Evolutionary conservation across 2,113 vertebrate genomes (phyloP), one percentile per base, ranked within the genome.

Genomic region (Trogon surrucura): DNA sequence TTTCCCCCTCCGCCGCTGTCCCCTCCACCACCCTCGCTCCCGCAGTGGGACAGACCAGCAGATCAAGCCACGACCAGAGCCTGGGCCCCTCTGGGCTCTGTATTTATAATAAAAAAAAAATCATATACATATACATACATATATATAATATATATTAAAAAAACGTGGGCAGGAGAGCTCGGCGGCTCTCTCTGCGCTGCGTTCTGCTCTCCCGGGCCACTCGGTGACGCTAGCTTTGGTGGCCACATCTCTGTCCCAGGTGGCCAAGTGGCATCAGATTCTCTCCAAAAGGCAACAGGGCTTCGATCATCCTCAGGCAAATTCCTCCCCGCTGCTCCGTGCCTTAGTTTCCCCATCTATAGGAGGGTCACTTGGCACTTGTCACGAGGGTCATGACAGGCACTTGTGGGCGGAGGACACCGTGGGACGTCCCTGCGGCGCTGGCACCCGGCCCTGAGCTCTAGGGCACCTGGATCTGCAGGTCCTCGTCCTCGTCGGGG

Each of bases 381-480:
- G 9, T 57, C 41, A 23, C 62, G 0, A 1, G 1, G 16, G 36
- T 0, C 36, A 36, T 9, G 3, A 72, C 36, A 16, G 4, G n/a
- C 60, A 41, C 45, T 25, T 10, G 67, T n/a, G 54, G 4, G 67
- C 71, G 84, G 62, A 77, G 32, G 16, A 44, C 0, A 3, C 22
- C 20, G 41, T 2, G 51, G 66, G 45, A 53, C 0, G 0, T 79
- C 51, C 53, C 62, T 1, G 3, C 0, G 0, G 34, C 0, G 34
- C 62, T 65, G 54, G 50, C 69, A 64, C 27, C 48, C 5, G 26
- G 27, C 53, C 8, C 48, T 20, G 18, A 84, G 67, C 47, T 56
- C 95, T 98, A 99, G 61, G 99, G 98, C 95, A 99, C 99, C 97
- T 99, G 99, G 67, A 99, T 98, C 97, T 99, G 99, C 83, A 99